Evolutionary conservation across 1,140 invertebrate genomes (phyloP).

Genomic region (Pissodes strobi): DNA sequence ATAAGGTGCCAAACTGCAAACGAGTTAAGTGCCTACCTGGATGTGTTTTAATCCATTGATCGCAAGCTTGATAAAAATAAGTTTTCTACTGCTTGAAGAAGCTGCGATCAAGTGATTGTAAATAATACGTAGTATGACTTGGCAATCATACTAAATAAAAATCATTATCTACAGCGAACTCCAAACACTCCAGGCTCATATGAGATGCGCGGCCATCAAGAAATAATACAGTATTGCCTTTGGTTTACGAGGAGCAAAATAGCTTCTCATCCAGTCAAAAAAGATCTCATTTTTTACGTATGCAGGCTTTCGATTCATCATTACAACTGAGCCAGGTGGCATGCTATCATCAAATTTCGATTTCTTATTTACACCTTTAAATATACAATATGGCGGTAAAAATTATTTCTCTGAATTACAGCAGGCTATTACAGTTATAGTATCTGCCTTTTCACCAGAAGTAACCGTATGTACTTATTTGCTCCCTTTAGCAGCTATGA

Average conservation of each 20-base stretch:
- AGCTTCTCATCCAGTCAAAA: slow-evolving; percentile 38
- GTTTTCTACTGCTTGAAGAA: too few relatives aligned
- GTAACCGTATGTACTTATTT: slow-evolving; percentile 46
- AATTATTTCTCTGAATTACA: slow-evolving; percentile 36
- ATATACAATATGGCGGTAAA: slow-evolving; percentile 38
- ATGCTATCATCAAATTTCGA: slow-evolving; percentile 43
- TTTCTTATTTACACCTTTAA: slow-evolving; percentile 41
- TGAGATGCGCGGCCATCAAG: slow-evolving; percentile 49
- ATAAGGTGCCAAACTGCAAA: too few relatives aligned
- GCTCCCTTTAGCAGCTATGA: slow-evolving; percentile 52
- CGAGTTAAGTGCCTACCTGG: too few relatives aligned
- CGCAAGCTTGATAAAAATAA: too few relatives aligned
- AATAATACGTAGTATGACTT: too few relatives aligned
- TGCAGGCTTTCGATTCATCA: slow-evolving; percentile 41
- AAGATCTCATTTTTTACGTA: slow-evolving; percentile 45
- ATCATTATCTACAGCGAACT: not conserved
- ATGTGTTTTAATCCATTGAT: too few relatives aligned
- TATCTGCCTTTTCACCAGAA: slow-evolving; percentile 1
- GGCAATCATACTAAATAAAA: too few relatives aligned
- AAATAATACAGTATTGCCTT: slow-evolving; percentile 50
- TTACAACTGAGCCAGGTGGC: slow-evolving; percentile 42
- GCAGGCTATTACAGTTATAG: slow-evolving; percentile 26
- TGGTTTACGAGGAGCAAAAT: slow-evolving; percentile 51
- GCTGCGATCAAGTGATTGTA: too few relatives aligned
- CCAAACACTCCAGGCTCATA: not conserved